Base-by-base conservation (phyloP, 1,140 invertebrate species). In the Micrasema minimum region DNA sequence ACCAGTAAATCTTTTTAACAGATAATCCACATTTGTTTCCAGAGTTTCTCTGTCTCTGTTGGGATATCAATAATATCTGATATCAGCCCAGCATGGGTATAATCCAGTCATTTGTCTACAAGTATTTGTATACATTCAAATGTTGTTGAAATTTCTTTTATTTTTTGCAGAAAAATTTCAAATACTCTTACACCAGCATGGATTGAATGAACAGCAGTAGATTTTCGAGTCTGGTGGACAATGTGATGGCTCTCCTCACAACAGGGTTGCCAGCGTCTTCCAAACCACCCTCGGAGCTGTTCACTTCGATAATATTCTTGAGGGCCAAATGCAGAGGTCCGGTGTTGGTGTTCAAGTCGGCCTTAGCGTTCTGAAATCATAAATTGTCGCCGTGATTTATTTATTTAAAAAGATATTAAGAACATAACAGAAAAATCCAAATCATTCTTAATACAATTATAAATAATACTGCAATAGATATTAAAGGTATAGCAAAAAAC, bases 171-270 rank as follows among this genome's bases (percentile, higher is more conserved):
- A 3, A 11, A n/a, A 5, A 12, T 43, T 43, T 43, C 10, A 43
- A 11, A 5, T n/a, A 2, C 10, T 3, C 11, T 43, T 43, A 75
- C 73, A 75, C 69, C 2, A 75, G 57, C 66, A 75, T 69, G n/a
- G 73, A 55, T 35, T 75, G 73, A 20, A 75, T 31, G 23, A 75
- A 75, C 14, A 75, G 50, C 9, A 75, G 43, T n/a, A 75, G 31
- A 18, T 75, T 75, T 46, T 75, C 50, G 26, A 75, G 62, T 14
- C 73, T 14, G 0, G 14, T 26, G 26, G 62, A 41, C 0, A 71
- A 43, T 35, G 12, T 67, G 22, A 61, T 69, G 12, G 69, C 61
- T 66, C 68, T 74, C 6, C 11, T 16, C n/a, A 38, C 51, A n/a
- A 50, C 18, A 9, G 45, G 43, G 12, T 62, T 69, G 6, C 48